Evolutionary conservation across 2,888 invertebrate species (phyloP).

Genomic region (Operophtera brumata): DNA sequence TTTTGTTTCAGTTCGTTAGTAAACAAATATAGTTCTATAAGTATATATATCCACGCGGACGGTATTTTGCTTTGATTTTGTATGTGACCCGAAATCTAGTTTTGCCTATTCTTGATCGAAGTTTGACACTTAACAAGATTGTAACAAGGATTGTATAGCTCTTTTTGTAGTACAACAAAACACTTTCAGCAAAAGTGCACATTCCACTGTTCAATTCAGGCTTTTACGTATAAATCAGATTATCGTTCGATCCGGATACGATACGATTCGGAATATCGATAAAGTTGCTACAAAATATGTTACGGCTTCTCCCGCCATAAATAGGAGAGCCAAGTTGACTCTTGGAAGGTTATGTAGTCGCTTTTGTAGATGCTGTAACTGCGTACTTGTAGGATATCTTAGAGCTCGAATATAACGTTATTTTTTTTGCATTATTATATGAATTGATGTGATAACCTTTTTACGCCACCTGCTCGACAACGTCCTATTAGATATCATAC

Average conservation of each 20-base stretch:
- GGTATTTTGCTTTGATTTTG: too few relatives aligned
- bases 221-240: conserved; percentile 20
- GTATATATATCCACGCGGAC: too few relatives aligned
- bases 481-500: too few relatives aligned
- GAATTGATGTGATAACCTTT: too few relatives aligned
- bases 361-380: not conserved
- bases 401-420: too few relatives aligned
- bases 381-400: too few relatives aligned
- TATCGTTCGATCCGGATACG: conserved; percentile 10
- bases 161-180: conserved; percentile 4
- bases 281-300: conserved; percentile 20
- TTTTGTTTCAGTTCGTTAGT: too few relatives aligned
- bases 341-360: not conserved
- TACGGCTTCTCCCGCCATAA: conserved; percentile 4
- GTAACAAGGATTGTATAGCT: not conserved
- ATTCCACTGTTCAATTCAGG: not conserved
- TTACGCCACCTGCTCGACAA: too few relatives aligned
- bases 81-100: too few relatives aligned
- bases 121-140: not conserved
- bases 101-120: too few relatives aligned
- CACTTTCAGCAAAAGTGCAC: conserved; percentile 8
- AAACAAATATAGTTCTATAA: too few relatives aligned
- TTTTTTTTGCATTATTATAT: too few relatives aligned
- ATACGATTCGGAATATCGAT: conserved; percentile 15
- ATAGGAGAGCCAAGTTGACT: conserved; percentile 11